Conservation (phyloP, 2,888 invertebrate species). For the Polydrusus tereticollis region DNA sequence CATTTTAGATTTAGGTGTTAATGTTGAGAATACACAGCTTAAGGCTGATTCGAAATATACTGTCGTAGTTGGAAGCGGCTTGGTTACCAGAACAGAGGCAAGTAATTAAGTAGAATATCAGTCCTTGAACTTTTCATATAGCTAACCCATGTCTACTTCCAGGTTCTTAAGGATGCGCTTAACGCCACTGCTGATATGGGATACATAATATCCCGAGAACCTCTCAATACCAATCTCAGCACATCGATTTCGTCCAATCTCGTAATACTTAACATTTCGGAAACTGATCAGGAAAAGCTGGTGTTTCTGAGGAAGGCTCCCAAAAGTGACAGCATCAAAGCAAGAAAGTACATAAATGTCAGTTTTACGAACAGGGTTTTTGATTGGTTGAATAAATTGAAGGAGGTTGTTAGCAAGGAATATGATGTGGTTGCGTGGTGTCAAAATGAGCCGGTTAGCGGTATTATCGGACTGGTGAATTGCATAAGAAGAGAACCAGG, state of each 20-base stretch:
- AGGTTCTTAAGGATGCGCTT: conserved; percentile 39
- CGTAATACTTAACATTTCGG: conserved; percentile 38
- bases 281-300: conserved; percentile 40
- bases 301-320: conserved; percentile 40
- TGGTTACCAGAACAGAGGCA: conserved; percentile 63
- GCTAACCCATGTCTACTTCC: background rate
- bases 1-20: conserved; percentile 66
- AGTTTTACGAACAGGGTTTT: background rate
- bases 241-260: background rate
- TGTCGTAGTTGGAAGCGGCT: conserved; percentile 55
- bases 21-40: conserved; percentile 74
- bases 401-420: conserved; percentile 67
- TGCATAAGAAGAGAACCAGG: conserved; percentile 75
- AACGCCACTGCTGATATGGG: conserved; percentile 66
- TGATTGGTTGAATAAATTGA: conserved; percentile 70
- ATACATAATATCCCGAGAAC: conserved; percentile 74
- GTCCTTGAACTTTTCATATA: background rate
- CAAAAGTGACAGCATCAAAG: conserved; percentile 65
- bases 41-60: conserved; percentile 58
- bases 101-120: conserved; percentile 13
- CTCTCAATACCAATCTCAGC: conserved; percentile 68
- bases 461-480: conserved; percentile 84
- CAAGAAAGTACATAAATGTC: background rate
- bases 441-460: conserved; percentile 78
- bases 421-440: conserved; percentile 71